Evolutionary conservation across 2,113 vertebrate genomes (phyloP).

Genomic region (Microcebus murinus): DNA sequence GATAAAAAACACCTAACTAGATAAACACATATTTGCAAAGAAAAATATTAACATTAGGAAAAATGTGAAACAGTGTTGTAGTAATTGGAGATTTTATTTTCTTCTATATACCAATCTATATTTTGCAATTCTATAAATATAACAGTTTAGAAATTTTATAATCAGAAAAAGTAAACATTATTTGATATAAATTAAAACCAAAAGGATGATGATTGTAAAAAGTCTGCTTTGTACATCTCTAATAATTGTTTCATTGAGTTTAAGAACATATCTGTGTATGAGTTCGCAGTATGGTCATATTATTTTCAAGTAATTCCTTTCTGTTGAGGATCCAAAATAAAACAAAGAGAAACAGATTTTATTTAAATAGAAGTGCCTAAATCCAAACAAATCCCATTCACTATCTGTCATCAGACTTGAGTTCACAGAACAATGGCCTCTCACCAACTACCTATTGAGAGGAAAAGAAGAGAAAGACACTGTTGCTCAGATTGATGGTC

Average conservation of each 20-base stretch:
- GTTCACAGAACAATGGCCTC: background rate
- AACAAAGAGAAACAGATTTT: background rate
- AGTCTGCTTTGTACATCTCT: background rate
- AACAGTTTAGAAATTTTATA: background rate
- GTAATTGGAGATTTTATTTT: conserved; percentile 2
- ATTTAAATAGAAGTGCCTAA: background rate
- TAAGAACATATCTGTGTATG: background rate
- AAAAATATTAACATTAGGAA: conserved; percentile 15
- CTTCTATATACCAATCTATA: background rate
- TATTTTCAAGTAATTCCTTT: background rate
- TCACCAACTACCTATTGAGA: background rate
- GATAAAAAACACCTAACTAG: background rate
- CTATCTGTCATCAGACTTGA: background rate
- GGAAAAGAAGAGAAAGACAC: background rate
- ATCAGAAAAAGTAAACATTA: conserved; percentile 12
- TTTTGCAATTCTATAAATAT: background rate
- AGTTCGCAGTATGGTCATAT: background rate
- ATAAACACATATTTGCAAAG: background rate
- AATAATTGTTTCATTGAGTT: conserved; percentile 10
- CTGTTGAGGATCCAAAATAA: background rate
- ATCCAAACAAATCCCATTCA: background rate
- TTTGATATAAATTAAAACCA: background rate
- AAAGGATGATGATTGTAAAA: conserved; percentile 13
- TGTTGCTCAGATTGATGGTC: background rate
- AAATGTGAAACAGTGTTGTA: background rate